These are phyloP conservation scores for Stegodyphus dumicola DNA, from an alignment of 1,140 invertebrate species.

Conservation along the genomic window DNA sequence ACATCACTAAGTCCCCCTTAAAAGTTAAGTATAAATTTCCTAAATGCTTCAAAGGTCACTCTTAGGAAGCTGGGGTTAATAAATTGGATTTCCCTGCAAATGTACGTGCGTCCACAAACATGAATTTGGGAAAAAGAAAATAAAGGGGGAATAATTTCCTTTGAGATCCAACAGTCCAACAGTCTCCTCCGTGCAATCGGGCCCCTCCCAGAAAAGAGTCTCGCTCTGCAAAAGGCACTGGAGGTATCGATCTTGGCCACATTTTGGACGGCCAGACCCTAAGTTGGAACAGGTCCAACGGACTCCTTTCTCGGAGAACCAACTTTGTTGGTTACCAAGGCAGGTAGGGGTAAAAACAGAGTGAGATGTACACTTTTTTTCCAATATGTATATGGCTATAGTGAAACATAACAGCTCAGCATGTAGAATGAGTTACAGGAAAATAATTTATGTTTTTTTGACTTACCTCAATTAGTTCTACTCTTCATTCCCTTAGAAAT, in stretches of 20 bases:
- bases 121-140: not conserved
- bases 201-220: slow-evolving; percentile 18
- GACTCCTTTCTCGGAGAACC: not conserved
- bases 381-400: not conserved
- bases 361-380: slow-evolving; percentile 6
- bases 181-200: slow-evolving; percentile 16
- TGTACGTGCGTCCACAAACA: slow-evolving; percentile 18
- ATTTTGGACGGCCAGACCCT: slow-evolving; percentile 11
- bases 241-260: not conserved
- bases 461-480: not conserved
- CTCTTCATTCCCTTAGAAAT: no score
- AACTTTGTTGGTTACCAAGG: slow-evolving; percentile 25
- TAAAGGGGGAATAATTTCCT: slow-evolving; percentile 11
- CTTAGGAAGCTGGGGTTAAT: not conserved
- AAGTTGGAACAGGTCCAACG: slow-evolving; percentile 4
- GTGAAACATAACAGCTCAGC: slow-evolving; percentile 5
- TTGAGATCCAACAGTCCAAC: slow-evolving; percentile 5
- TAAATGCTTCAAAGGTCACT: no score
- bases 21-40: no score
- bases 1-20: no score
- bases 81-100: slow-evolving; percentile 1
- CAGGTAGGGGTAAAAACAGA: slow-evolving; percentile 38
- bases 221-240: not conserved
- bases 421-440: not conserved
- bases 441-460: slow-evolving; percentile 13